These are phyloP conservation scores for Clarias fuscus DNA, from an alignment of 2,797 vertebrate species.

Conservation along the genomic window DNA sequence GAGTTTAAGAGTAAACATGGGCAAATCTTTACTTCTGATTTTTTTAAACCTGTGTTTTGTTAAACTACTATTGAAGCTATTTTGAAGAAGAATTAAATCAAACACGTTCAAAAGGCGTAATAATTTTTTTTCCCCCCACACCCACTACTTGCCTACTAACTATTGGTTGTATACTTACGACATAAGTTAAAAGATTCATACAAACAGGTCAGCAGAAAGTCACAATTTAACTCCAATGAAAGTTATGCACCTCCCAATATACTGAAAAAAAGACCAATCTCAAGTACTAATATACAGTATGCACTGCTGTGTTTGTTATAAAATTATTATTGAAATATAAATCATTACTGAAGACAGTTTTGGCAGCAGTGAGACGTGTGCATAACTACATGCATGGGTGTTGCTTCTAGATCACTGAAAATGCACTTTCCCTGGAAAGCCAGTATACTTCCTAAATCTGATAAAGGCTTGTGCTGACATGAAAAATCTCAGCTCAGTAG, in stretches of 20 bases:
- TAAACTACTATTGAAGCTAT: background rate
- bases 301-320: no score
- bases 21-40: background rate
- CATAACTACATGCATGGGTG: background rate
- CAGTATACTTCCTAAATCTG: background rate
- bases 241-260: background rate
- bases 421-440: background rate
- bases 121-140: background rate
- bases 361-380: background rate
- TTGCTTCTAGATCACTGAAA: background rate
- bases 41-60: background rate
- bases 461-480: background rate
- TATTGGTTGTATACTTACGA: background rate
- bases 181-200: background rate
- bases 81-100: background rate
- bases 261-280: no score
- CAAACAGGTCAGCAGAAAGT: conserved; percentile 56
- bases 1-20: background rate
- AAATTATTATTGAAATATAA: no score
- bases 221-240: background rate
- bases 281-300: no score
- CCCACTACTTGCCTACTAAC: background rate
- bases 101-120: background rate
- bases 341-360: no score
- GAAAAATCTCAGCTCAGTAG: background rate